These are phyloP conservation scores for Drosophila histrio DNA, from an alignment of 2,888 invertebrate species.

Conservation along the genomic window DNA sequence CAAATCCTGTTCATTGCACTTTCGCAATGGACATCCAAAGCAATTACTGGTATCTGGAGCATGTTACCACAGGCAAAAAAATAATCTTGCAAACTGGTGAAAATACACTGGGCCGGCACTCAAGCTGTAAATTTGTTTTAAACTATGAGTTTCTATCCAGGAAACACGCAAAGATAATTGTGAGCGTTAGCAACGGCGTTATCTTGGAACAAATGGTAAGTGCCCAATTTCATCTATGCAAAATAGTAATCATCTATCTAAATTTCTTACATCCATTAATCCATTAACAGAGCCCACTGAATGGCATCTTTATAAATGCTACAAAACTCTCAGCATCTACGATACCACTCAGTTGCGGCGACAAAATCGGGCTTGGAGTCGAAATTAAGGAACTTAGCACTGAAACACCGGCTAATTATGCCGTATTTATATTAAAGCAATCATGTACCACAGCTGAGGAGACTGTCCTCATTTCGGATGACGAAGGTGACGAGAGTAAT, in stretches of 20 bases:
- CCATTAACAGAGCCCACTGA: conserved; percentile 65
- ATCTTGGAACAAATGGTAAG: conserved; percentile 72
- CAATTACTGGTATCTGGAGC: conserved; percentile 55
- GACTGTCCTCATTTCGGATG: conserved; percentile 41
- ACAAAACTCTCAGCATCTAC: conserved; percentile 11
- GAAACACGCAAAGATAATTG: conserved; percentile 71
- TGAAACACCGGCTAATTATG: conserved; percentile 41
- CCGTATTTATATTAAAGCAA: conserved; percentile 62
- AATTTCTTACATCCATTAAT: not conserved
- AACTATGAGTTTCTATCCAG: conserved; percentile 72
- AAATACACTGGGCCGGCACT: conserved; percentile 74
- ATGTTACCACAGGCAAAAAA: conserved; percentile 28
- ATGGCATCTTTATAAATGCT: conserved; percentile 80
- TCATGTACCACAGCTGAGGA: not conserved
- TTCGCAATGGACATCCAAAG: conserved; percentile 8
- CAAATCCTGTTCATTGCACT: not conserved
- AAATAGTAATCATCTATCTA: not conserved
- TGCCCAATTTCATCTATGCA: not conserved
- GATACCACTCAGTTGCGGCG: conserved; percentile 37
- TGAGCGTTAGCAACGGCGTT: conserved; percentile 52
- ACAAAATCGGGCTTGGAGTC: conserved; percentile 75
- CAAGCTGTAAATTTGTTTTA: conserved; percentile 51
- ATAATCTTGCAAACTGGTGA: conserved; percentile 54
- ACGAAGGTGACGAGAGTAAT: conserved; percentile 36
- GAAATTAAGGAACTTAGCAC: conserved; percentile 11